phyloP scores from a whole-genome alignment of 2,888 invertebrate species.

The Mesorhabditis belari region DNA sequence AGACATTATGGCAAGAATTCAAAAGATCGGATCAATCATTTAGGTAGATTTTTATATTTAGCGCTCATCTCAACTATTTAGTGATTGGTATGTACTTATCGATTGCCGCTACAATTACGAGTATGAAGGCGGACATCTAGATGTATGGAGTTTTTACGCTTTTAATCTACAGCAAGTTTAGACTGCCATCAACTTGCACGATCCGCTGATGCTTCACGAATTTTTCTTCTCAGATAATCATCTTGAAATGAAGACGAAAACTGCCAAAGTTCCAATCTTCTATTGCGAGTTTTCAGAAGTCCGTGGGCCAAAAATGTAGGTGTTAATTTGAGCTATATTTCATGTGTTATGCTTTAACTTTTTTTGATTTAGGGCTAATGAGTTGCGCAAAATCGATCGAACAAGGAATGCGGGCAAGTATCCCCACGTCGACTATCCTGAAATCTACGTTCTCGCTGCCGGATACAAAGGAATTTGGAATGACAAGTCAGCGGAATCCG shows the following conservation, averaged over 20 bases:
- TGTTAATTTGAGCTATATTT: neutral
- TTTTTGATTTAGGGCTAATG: constrained; percentile 59
- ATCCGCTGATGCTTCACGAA: neutral
- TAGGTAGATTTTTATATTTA: neutral
- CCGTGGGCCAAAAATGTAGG: neutral
- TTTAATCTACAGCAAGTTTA: neutral
- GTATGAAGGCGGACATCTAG: neutral
- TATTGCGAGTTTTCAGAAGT: neutral
- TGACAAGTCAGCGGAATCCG: neutral
- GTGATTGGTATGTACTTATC: neutral
- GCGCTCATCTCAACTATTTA: too few species aligned
- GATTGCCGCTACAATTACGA: neutral
- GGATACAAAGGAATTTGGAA: constrained; percentile 74
- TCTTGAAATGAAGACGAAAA: too few species aligned
- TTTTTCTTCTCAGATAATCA: neutral
- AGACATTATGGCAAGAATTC: neutral
- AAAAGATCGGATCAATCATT: neutral
- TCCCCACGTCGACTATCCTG: constrained; percentile 75
- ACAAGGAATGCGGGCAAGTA: constrained; percentile 67
- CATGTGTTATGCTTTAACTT: neutral
- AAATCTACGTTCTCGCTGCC: constrained; percentile 83
- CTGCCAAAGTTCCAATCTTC: too few species aligned
- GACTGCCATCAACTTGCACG: neutral
- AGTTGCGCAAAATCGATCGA: constrained; percentile 76
- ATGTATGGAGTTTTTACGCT: neutral